These are phyloP conservation scores for Gila robusta DNA, from an alignment of 2,797 vertebrate genomes.

Conservation along the genomic window DNA sequence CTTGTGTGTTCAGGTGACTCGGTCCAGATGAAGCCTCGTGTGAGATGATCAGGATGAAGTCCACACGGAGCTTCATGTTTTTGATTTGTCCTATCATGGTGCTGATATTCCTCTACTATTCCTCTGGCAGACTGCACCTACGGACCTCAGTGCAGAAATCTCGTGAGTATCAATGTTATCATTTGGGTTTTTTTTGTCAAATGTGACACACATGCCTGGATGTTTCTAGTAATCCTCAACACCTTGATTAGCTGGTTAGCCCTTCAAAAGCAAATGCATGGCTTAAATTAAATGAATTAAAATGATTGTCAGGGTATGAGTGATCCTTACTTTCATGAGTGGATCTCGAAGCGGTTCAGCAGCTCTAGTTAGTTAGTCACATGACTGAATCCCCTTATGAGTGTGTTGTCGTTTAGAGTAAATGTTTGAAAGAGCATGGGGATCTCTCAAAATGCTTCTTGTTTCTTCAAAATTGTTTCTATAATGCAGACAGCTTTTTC, in stretches of 20 bases:
- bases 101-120: slow-evolving; percentile 90
- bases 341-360: background rate
- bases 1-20: slow-evolving; percentile 73
- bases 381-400: background rate
- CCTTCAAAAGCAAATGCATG: background rate
- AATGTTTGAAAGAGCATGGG: background rate
- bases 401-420: background rate
- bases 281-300: no score
- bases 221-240: background rate
- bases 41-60: slow-evolving; percentile 89
- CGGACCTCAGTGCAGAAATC: slow-evolving; percentile 83
- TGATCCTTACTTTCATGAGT: background rate
- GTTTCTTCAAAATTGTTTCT: background rate
- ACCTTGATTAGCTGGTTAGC: background rate
- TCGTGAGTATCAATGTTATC: slow-evolving; percentile 79
- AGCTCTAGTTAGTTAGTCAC: background rate
- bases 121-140: slow-evolving; percentile 87
- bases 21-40: slow-evolving; percentile 74
- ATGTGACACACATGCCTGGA: background rate
- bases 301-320: background rate
- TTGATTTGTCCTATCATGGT: slow-evolving; percentile 89
- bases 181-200: background rate
- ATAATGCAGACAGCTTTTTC: background rate
- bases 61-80: slow-evolving; percentile 86
- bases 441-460: background rate